Conservation (phyloP, 2,113 vertebrate species). For the Trichechus manatus region DNA sequence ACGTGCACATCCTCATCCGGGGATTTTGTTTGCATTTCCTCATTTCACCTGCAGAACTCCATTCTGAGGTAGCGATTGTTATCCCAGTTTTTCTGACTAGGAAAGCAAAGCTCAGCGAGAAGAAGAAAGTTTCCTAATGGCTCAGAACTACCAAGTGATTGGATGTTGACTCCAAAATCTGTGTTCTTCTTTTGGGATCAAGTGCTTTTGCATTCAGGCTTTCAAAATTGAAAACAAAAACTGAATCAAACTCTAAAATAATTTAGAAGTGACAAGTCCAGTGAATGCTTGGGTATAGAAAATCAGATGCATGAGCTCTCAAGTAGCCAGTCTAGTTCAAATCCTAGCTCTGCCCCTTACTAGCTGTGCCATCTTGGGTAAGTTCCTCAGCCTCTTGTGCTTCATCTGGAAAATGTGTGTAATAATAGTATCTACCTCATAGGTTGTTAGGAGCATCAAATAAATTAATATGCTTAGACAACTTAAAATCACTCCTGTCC, state of each 20-base stretch:
- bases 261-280: not conserved
- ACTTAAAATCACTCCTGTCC: not conserved
- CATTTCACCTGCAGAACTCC: not conserved
- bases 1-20: not conserved
- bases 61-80: not conserved
- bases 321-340: not conserved
- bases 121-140: not conserved
- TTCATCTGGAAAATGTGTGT: no score
- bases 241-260: not conserved
- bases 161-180: not conserved
- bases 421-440: no score
- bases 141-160: not conserved
- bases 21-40: not conserved
- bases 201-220: not conserved
- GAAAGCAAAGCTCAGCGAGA: not conserved
- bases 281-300: not conserved
- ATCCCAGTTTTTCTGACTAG: not conserved
- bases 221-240: constrained; percentile 33
- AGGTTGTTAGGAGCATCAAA: no score
- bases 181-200: not conserved
- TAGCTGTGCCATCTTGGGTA: no score
- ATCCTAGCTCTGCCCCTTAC: no score
- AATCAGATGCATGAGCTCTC: not conserved
- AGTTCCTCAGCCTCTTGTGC: no score
- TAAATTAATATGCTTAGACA: not conserved